phyloP scores from a whole-genome alignment of 2,113 vertebrate genomes.

The Hemicordylus capensis region DNA sequence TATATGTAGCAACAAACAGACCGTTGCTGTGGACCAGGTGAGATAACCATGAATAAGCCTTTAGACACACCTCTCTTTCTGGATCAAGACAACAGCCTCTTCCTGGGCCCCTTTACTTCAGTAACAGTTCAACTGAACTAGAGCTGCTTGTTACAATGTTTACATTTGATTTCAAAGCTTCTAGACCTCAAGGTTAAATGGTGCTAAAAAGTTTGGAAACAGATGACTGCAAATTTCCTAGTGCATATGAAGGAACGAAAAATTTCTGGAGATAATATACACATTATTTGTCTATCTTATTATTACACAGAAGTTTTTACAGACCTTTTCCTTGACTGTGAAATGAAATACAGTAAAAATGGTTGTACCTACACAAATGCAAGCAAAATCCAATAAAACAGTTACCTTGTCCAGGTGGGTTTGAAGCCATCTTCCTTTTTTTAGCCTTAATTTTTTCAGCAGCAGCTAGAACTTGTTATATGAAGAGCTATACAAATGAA shows the following conservation, averaged over 20 bases:
- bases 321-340: background rate
- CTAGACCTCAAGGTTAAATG: background rate
- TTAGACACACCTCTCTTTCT: background rate
- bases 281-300: background rate
- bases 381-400: slow-evolving; percentile 22
- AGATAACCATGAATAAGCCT: background rate
- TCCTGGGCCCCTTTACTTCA: background rate
- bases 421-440: slow-evolving; percentile 76
- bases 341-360: background rate
- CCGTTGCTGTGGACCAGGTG: background rate
- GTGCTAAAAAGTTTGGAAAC: background rate
- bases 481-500: slow-evolving; percentile 60
- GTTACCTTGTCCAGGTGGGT: slow-evolving; percentile 79
- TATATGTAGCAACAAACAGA: background rate
- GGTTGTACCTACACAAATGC: background rate
- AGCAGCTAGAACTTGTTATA: slow-evolving; percentile 35
- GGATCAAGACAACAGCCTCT: background rate
- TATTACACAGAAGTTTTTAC: background rate
- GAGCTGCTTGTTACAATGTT: background rate
- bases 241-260: background rate
- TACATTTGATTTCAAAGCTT: background rate
- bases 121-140: background rate
- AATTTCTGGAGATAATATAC: background rate
- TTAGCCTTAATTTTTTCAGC: slow-evolving; percentile 43
- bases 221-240: background rate